Percentiles rank a stretch among this genome's conserved stretches.
phyloP scores from a whole-genome alignment of 2,888 invertebrate species.

The Xylocampa areola region DNA sequence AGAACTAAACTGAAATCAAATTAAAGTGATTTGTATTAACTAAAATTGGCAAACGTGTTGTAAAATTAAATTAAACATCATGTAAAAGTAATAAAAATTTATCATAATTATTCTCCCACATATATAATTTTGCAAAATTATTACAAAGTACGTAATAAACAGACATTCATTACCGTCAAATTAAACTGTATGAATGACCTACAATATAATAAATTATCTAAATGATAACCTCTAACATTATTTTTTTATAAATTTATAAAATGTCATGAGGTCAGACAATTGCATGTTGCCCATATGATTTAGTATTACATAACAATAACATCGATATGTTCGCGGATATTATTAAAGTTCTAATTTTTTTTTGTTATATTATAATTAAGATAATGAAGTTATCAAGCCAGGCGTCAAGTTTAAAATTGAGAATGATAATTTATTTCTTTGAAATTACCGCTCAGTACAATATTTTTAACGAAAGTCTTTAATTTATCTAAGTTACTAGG shows the following conservation, averaged over 20 bases:
- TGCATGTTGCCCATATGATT: conserved; percentile 22
- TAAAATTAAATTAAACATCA: no score
- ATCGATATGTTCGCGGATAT: conserved; percentile 19
- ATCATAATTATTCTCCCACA: no score
- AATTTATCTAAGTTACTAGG: conserved; percentile 10
- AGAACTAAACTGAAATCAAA: no score
- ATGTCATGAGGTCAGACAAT: conserved; percentile 28
- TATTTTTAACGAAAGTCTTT: conserved; percentile 6
- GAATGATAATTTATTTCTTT: conserved; percentile 31
- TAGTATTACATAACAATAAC: conserved; percentile 15
- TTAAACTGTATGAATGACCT: not conserved
- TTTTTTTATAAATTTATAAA: conserved; percentile 17
- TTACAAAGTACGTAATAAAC: not conserved
- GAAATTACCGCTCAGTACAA: conserved; percentile 20
- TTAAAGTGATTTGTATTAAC: no score
- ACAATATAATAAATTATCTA: not conserved
- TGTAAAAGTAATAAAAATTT: no score
- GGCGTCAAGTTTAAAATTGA: conserved; percentile 23
- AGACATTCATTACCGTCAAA: not conserved
- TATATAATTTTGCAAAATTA: no score
- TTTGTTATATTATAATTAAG: conserved; percentile 6
- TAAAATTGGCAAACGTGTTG: no score
- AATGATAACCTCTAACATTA: conserved; percentile 22
- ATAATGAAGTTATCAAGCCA: conserved; percentile 26
- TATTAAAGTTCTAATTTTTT: conserved; percentile 24